Conservation (phyloP, 2,113 vertebrate species). For the Mirza zaza region DNA sequence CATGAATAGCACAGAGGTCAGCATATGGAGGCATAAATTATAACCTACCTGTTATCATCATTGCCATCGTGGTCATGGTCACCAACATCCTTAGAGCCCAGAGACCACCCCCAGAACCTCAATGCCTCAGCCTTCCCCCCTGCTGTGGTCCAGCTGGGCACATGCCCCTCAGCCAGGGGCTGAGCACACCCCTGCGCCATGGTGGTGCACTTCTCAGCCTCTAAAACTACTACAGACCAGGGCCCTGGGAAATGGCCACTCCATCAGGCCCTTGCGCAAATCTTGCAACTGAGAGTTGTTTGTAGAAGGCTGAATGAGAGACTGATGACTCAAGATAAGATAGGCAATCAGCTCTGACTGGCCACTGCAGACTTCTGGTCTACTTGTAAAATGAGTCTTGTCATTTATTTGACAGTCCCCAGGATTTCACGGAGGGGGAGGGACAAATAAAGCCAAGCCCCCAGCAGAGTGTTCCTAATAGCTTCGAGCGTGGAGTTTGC, state of each 20-base stretch:
- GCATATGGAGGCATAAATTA: neutral
- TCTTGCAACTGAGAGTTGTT: constrained; percentile 77
- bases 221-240: constrained; percentile 48
- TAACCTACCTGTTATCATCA: neutral
- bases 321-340: constrained; percentile 86
- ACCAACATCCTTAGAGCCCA: neutral
- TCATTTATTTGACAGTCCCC: constrained; percentile 87
- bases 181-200: neutral
- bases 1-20: neutral
- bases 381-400: constrained; percentile 85
- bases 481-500: constrained; percentile 16
- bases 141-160: neutral
- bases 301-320: constrained; percentile 84
- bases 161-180: neutral
- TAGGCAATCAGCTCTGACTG: constrained; percentile 83
- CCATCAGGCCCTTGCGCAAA: constrained; percentile 57
- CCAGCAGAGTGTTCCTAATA: constrained; percentile 19
- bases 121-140: neutral
- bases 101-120: neutral
- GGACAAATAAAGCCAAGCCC: constrained; percentile 65
- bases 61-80: neutral
- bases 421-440: constrained; percentile 79
- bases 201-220: neutral
- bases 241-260: constrained; percentile 69
- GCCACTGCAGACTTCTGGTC: constrained; percentile 86